These are phyloP conservation scores for Glaucidium brasilianum DNA, from an alignment of 2,113 vertebrate species.

Conservation along the genomic window DNA sequence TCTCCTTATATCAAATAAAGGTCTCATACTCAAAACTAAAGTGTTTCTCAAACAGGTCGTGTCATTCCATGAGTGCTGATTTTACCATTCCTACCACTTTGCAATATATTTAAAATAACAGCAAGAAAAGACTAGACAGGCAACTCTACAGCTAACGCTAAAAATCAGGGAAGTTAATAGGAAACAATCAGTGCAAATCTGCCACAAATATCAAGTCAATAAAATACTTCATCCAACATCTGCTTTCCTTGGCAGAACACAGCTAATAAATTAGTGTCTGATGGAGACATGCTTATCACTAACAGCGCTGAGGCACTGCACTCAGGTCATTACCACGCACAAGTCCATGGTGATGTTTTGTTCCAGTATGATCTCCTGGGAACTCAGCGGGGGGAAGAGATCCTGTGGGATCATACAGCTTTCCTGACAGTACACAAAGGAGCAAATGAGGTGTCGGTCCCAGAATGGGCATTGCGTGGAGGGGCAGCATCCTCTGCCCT, in stretches of 20 bases:
- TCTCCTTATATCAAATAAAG: background rate
- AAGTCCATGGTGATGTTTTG: background rate
- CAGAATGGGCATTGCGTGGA: background rate
- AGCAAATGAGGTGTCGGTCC: background rate
- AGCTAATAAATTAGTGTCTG: background rate
- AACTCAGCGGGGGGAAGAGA: background rate
- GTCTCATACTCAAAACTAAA: background rate
- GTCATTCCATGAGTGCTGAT: background rate
- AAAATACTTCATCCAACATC: conserved; percentile 43
- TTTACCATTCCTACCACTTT: background rate
- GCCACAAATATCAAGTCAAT: conserved; percentile 31
- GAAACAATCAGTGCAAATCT: conserved; percentile 50
- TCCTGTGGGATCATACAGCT: background rate
- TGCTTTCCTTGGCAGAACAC: conserved; percentile 51
- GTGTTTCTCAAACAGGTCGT: background rate
- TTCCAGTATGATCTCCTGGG: background rate
- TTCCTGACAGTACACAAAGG: background rate
- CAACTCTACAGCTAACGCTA: background rate
- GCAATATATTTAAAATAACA: background rate
- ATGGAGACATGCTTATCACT: background rate
- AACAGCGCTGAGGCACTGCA: background rate
- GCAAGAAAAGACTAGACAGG: background rate
- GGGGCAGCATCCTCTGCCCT: background rate
- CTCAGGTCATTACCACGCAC: background rate
- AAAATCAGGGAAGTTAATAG: conserved; percentile 40